Evolutionary conservation across 92 coral and sea anemone genomes (phyloP).

Genomic region (Meandrina meandrites): DNA sequence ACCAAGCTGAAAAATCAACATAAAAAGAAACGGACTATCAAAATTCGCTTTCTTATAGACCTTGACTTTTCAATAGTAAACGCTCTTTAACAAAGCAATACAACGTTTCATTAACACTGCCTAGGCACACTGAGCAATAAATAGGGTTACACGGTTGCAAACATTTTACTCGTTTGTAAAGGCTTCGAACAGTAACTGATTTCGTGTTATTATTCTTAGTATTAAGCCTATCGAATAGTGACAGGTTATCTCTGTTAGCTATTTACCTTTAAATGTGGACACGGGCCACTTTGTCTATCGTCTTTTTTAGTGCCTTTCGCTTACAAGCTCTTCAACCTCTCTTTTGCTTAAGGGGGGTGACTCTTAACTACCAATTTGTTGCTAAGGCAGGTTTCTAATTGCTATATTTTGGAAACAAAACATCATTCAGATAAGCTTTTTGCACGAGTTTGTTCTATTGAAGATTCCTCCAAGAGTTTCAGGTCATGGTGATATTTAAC

Average conservation of each 20-base stretch:
- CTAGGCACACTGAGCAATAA: not conserved
- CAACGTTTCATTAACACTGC: not conserved
- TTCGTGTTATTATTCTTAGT: no score
- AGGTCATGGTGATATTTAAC: no score
- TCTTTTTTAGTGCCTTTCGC: not conserved
- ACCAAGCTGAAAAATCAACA: not conserved
- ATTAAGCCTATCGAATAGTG: not conserved
- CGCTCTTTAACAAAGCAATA: not conserved
- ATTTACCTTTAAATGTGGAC: not conserved
- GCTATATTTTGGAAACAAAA: no score
- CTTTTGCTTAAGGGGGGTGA: no score
- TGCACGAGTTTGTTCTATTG: no score
- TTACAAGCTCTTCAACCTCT: slow-evolving; percentile 1
- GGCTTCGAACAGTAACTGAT: no score
- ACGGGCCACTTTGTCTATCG: not conserved
- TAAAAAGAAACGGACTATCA: not conserved
- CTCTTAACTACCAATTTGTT: no score
- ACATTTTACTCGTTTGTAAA: no score
- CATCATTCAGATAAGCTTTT: no score
- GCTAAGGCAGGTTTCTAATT: no score
- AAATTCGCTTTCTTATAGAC: not conserved
- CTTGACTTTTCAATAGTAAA: slow-evolving; percentile 9
- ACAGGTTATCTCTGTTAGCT: not conserved
- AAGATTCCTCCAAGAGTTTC: no score
- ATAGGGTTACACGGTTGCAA: slow-evolving; percentile 6